Evolutionary conservation across 2,797 vertebrate genomes (phyloP).

Genomic region (Tokudaia tokunoshimensis): DNA sequence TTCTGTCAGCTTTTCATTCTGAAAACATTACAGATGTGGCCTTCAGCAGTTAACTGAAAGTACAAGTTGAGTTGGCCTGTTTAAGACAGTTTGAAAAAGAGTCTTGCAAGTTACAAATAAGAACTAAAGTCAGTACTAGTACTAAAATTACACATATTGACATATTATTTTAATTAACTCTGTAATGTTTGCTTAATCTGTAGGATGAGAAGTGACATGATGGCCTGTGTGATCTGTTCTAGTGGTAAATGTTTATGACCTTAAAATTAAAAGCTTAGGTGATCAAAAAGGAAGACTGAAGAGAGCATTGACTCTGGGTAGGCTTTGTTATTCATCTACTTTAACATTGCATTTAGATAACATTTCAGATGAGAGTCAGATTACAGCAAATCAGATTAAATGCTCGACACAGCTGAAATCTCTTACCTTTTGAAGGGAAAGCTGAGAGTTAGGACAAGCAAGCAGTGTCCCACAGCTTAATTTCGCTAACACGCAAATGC

Average conservation of each 20-base stretch:
- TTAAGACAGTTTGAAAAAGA: not conserved
- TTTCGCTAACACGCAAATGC: not conserved
- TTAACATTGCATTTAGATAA: not conserved
- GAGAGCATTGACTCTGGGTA: not conserved
- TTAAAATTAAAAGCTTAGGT: not conserved
- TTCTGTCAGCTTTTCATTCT: not conserved
- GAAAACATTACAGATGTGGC: not conserved
- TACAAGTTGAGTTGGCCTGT: not conserved
- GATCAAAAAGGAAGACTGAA: not conserved
- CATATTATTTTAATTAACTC: not conserved
- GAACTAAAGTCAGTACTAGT: not conserved
- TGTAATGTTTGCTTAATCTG: not conserved
- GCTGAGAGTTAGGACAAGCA: not conserved
- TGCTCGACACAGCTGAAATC: not conserved
- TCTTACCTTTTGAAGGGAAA: not conserved
- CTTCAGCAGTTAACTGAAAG: constrained; percentile 33
- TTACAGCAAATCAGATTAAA: not conserved
- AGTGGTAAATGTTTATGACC: not conserved
- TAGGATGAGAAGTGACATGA: not conserved
- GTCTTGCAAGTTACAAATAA: not conserved
- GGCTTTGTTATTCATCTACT: not conserved
- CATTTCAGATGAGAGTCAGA: not conserved
- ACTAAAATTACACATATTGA: not conserved
- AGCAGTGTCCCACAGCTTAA: not conserved
- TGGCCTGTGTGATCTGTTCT: not conserved